Percentiles rank a stretch among this genome's conserved stretches.
Evolutionary conservation across 2,113 vertebrate species (phyloP).

Genomic region (Cinclus mexicanus): DNA sequence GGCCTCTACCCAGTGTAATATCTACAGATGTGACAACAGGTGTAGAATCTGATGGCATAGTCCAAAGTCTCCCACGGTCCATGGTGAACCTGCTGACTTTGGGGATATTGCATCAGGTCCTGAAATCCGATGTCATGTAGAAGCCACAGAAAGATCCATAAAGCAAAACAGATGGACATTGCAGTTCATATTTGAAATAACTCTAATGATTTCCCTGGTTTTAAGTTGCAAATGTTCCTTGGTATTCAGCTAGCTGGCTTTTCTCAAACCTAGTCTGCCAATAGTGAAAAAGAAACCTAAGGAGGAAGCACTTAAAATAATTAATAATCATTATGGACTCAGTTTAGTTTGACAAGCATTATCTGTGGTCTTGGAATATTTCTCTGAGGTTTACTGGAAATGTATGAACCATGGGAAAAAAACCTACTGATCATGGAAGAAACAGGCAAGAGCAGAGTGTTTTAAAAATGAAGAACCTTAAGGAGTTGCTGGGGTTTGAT

Average conservation of each 20-base stretch:
- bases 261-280: neutral
- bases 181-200: neutral
- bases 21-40: neutral
- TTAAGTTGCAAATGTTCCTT: neutral
- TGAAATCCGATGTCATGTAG: neutral
- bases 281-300: neutral
- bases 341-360: neutral
- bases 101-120: neutral
- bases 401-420: neutral
- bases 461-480: neutral
- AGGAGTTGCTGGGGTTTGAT: neutral
- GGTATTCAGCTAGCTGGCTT: neutral
- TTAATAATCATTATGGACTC: neutral
- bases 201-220: neutral
- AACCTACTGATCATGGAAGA: neutral
- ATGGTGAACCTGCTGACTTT: neutral
- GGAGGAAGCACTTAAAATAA: slow-evolving; percentile 41
- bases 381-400: slow-evolving; percentile 16
- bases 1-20: neutral
- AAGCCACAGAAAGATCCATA: neutral
- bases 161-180: neutral
- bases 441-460: neutral
- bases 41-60: neutral
- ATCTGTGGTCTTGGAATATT: slow-evolving; percentile 19
- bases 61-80: neutral